Evolutionary conservation across 2,888 invertebrate genomes (phyloP), one percentile per base, ranked within the genome.

Genomic region (Escarpia spicata): DNA sequence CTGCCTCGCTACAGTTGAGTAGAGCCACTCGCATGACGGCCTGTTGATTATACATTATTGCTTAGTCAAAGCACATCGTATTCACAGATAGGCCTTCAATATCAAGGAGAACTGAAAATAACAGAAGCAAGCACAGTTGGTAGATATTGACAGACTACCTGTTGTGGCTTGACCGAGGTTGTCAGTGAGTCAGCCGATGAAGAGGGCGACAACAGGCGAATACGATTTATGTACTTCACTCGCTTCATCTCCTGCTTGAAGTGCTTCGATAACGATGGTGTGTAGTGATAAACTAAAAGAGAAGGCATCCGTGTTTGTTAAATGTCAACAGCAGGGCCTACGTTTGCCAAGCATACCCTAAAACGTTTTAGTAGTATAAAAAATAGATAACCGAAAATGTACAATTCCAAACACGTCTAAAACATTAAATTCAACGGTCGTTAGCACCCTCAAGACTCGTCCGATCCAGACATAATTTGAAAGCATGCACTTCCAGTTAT

Each of bases 241-340:
- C 75, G 75, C n/a, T 75, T 75, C 75, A 75, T 75, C 75, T 75
- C 75, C 75, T 75, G 75, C 26, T 75, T 75, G 75, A 75, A 75
- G 75, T 75, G 75, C n/a, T 75, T 75, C 19, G 75, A 75, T 75
- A 75, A 26, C 75, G 75, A 75, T 26, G 75, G 75, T 75, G 75
- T 75, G 75, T 75, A 75, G 75, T 75, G 75, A n/a, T 75, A 75
- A 75, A 75, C 75, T 75, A 26, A 75, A 19, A 75, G 75, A 75
- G 75, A 75, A 75, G 52, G 75, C 26, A 26, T 26, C 19, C 19
- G 3, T 26, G n/a, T 75, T 26, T 26, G n/a, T n/a, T 75, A 75
- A 26, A n/a, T n/a, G 26, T 75, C 75, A 75, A n/a, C 75, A 75
- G 1, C 52, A 52, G 12, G 52, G 52, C 52, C 52, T 75, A 75